phyloP scores from a whole-genome alignment of 2,888 invertebrate genomes.

The Galerucella pusilla region DNA sequence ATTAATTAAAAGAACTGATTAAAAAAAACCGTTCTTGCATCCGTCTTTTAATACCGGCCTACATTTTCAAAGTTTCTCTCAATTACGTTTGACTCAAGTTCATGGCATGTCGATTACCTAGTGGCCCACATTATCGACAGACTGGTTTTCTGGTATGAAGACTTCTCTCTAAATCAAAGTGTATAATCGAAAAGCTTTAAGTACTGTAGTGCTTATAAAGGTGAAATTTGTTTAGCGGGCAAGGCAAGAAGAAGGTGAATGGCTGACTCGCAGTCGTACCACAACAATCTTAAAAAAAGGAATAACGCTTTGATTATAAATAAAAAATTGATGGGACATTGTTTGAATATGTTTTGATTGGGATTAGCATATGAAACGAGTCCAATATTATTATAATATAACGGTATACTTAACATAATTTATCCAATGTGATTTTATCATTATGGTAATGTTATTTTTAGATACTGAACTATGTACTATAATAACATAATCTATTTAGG shows the following conservation, averaged over 20 bases:
- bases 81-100: constrained; percentile 55
- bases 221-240: constrained; percentile 7
- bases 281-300: background rate
- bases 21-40: constrained; percentile 51
- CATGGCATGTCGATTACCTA: constrained; percentile 61
- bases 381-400: no score
- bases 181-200: constrained; percentile 13
- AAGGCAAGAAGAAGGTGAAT: constrained; percentile 18
- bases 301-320: background rate
- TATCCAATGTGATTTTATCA: no score
- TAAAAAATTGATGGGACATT: no score
- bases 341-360: no score
- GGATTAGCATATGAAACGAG: no score
- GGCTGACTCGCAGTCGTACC: background rate
- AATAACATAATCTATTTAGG: no score
- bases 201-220: constrained; percentile 14
- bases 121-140: constrained; percentile 59
- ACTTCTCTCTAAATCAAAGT: constrained; percentile 34
- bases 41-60: constrained; percentile 58
- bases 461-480: no score
- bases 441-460: no score
- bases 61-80: constrained; percentile 50
- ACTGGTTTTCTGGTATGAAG: constrained; percentile 60
- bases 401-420: no score
- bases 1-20: constrained; percentile 38